Base-by-base conservation (phyloP, 1,140 invertebrate species). In the Lepidurus apus region DNA sequence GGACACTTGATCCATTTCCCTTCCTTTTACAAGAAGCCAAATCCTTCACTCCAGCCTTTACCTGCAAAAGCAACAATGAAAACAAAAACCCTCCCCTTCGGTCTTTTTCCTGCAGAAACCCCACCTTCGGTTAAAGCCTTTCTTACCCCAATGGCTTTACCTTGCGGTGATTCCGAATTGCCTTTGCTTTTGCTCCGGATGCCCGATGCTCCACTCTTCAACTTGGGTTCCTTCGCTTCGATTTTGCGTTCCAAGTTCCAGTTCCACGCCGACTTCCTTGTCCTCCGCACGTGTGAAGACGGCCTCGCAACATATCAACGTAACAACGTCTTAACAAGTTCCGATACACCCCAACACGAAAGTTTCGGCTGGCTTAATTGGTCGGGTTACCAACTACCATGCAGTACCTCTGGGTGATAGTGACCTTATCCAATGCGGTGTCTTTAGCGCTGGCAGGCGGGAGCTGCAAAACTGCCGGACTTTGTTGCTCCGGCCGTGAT, bases 401-500 rank as follows among this genome's bases (percentile, higher is more conserved):
- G 53, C 53, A 65, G 21, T 65, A 65, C 21, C 17, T 65, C 53
- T 65, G 17, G 17, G 53, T 65, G 13, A 13, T 65, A 9, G 53
- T 65, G 53, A 21, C 53, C 21, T 17, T 65, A 13, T n/a, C 17
- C 53, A 65, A 21, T 65, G 53, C 21, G 53, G 53, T 65, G 53
- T 65, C 53, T 65, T 65, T 21, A 65, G 53, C 53, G 21, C 4
- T 13, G 13, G 53, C 17, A 7, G 53, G 53, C 53, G 78, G 78
- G 9, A 79, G 78, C 24, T 79, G 78, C 43, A 74, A 47, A 43
- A 74, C 74, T 11, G 73, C 78, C 42, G 80, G 81, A 13, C 79
- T 84, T 11, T 85, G 84, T 43, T 85, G 84, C 80, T 89, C 91
- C 1, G 93, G 93, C 7, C 86, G 93, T 45, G 93, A 95, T 83